Base-by-base conservation (phyloP, 2,888 invertebrate genomes). In the Nemotelus nigrinus region DNA sequence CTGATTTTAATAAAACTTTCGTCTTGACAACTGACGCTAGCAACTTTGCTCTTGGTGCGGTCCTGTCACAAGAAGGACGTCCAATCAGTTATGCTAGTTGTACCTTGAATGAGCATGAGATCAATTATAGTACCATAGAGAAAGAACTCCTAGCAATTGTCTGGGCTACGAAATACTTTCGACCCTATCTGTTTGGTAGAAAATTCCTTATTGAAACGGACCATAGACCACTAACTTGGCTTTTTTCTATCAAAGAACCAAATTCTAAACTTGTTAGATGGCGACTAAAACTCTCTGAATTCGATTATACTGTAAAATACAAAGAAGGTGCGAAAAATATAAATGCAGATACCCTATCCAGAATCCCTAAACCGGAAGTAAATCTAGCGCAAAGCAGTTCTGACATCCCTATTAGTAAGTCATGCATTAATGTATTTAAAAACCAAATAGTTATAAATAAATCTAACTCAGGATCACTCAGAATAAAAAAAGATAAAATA, bases 21-120 rank as follows among this genome's bases (percentile, higher is more conserved):
- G 76, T 78, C 2, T n/a, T 84, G 10, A 82, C 83, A 0, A 83
- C 83, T 0, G 84, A 84, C 63, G 84, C 84, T 2, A 80, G 80
- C 6, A 77, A 82, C 5, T 80, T 64, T 48, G 83, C 82, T 0
- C 48, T 83, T 3, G 84, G 82, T 0, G 81, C 79, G 0, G 80
- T 84, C 0, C 71, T 84, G 5, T 80, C 81, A 2, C 84, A 84
- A 41, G 77, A 78, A 5, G 79, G 82, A 39, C 78, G 80, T 77
- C 83, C 83, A 2, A 80, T 84, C 10, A 82, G 81, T 43, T 84
- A 81, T 75, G 82, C 83, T 0, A 81, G 81, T 39, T 65, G 82
- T 58, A 84, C 82, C 1, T 70, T 84, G 0, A 83, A 81, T 50
- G 78, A 80, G 2, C 80, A 81, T 2, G 82, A 83, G 79, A 47